Base-by-base conservation (phyloP, 2,113 vertebrate species). In the Nyctibius bracteatus region DNA sequence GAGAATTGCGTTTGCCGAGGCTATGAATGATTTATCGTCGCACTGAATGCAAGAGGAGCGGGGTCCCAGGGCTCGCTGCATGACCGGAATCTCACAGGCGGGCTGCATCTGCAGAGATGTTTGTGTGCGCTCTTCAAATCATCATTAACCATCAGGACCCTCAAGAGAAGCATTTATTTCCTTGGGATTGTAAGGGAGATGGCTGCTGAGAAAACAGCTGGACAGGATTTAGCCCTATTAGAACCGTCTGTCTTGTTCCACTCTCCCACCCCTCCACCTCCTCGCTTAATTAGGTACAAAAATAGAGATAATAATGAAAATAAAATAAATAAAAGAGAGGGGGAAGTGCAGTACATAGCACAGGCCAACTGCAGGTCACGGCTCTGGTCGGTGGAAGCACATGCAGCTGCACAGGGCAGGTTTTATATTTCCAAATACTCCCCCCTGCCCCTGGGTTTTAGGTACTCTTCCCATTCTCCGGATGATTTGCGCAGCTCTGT, bases 1-100 rank as follows among this genome's bases (percentile, higher is more conserved):
- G 80, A 79, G 92, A 95, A 95, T 57, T 79, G 88, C 87, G 85
- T 95, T 96, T 95, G 89, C 95, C 9, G 55, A 94, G 80, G 90
- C 70, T 47, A 96, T 97, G 96, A 97, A 97, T 97, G 95, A 97
- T 97, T 97, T 97, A 97, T 97, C 91, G 81, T 35, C 12, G 3
- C 44, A 3, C 78, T 90, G 95, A 95, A 96, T 86, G 83, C 67
- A 33, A 86, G 95, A 93, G 91, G 67, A 97, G 81, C 20, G 12
- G 78, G 92, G 87, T 96, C 97, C 93, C 84, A 92, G 88, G 95
- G 95, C 91, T 91, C 88, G 6, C 90, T 33, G 86, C 92, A 94
- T 61, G 72, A 78, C 86, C 72, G 70, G 96, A 92, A 94, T 94
- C 89, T 95, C 81, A 3, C 86, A 85, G 81, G 92, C 87, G 5